Base-by-base conservation (phyloP, 1,140 invertebrate genomes). In the Hylaeus anthracinus region DNA sequence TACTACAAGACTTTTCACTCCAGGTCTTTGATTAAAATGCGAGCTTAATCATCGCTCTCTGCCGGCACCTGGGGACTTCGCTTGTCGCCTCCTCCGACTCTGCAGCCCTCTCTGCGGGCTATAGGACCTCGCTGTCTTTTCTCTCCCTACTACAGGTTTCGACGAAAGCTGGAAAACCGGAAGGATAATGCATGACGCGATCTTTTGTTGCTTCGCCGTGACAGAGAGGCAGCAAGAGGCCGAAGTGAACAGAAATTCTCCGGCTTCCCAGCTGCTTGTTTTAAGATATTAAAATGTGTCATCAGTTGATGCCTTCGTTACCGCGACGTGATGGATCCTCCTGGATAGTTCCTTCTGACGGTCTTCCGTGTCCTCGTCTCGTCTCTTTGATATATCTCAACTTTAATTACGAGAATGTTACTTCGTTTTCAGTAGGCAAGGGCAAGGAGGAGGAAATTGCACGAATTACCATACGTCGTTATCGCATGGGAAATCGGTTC, bases 281-380 rank as follows among this genome's bases (percentile, higher is more conserved):
- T 92, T 92, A 92, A 92, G 91, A 92, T 92, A 92, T 92, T 92
- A 92, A 92, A 92, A 92, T 91, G 88, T 91, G 91, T 90, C 92
- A 92, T 92, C 91, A 90, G 89, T 87, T 91, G 90, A 91, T 92
- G 90, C 83, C 90, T 90, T 91, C 88, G 89, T 91, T 92, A 90
- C 83, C 64, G 82, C 79, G 81, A 83, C 82, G 84, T 89, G 90
- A 90, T 92, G 90, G 89, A 90, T 90, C 64, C 81, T 61, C 55
- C 63, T 66, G 48, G 63, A 45, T 79, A 26, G 37, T 72, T 79
- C 66, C 83, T 79, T 63, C 45, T 53, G 48, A 72, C 84, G 61
- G 63, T 71, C 78, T 61, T 72, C 56, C 67, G 48, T 64, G 41
- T 60, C 55, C 43, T 39, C 67, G 41, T 48, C 53, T 8, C 43